Percentiles rank a stretch among this genome's conserved stretches.
Conservation (phyloP, 2,113 vertebrate species). For the Spilogale gracilis region DNA sequence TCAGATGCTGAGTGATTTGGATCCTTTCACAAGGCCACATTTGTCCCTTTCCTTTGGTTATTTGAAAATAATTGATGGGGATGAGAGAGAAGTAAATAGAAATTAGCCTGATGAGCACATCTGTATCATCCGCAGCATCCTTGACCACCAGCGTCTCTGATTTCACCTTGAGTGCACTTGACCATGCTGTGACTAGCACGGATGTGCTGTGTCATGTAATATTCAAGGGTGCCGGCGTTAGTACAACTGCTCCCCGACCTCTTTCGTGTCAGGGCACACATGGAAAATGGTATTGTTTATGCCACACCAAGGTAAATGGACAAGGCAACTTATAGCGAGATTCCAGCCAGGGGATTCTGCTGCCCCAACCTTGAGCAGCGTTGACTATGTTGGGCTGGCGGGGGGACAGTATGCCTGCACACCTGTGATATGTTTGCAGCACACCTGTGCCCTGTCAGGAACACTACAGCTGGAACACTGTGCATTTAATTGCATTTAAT, state of each 20-base stretch:
- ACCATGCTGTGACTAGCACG: not conserved
- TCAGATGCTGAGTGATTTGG: not conserved
- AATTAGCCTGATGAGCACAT: not conserved
- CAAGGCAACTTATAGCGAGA: not conserved
- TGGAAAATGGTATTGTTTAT: not conserved
- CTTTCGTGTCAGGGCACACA: not conserved
- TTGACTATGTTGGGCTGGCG: not conserved
- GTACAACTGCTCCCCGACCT: not conserved
- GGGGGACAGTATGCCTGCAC: not conserved
- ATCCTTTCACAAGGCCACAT: not conserved
- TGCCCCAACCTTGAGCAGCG: not conserved
- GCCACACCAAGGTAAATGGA: not conserved
- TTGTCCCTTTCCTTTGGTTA: not conserved
- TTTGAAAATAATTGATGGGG: conserved; percentile 21
- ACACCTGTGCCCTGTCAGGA: not conserved
- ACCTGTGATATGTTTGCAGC: not conserved
- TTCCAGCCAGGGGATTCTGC: not conserved
- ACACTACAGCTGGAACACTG: not conserved
- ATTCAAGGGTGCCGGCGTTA: not conserved
- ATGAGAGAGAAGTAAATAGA: not conserved
- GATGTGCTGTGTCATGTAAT: not conserved
- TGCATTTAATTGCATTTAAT: not conserved
- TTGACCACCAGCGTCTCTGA: not conserved
- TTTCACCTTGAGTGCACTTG: not conserved
- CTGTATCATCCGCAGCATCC: not conserved